Evolutionary conservation across 2,113 vertebrate species (phyloP).

Genomic region (Melanotaenia duboulayi): DNA sequence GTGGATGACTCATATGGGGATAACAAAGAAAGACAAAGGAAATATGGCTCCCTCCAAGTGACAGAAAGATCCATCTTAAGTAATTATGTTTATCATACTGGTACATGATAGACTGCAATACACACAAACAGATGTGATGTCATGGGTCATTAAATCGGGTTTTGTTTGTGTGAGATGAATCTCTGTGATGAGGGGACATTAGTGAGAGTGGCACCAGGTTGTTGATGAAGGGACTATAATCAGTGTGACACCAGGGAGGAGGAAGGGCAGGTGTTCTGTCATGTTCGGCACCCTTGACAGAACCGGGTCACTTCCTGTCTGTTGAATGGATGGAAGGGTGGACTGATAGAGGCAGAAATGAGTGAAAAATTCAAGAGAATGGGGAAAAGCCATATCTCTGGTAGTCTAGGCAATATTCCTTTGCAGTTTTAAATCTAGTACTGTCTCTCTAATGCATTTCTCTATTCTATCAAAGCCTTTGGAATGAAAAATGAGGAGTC

Average conservation of each 20-base stretch:
- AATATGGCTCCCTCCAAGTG: slow-evolving; percentile 17
- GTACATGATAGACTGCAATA: slow-evolving; percentile 34
- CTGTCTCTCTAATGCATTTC: slow-evolving; percentile 15
- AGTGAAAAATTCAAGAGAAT: not conserved
- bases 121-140: slow-evolving; percentile 74
- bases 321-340: slow-evolving; percentile 4
- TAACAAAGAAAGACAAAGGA: slow-evolving; percentile 54
- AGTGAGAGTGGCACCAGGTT: slow-evolving; percentile 55
- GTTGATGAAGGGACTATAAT: slow-evolving; percentile 69
- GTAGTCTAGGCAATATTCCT: slow-evolving; percentile 1
- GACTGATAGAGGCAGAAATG: slow-evolving; percentile 29
- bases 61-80: slow-evolving; percentile 56
- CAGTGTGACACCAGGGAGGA: slow-evolving; percentile 59
- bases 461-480: slow-evolving; percentile 46
- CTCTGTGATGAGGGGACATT: slow-evolving; percentile 61
- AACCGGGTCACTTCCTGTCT: slow-evolving; percentile 67
- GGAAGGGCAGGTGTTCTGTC: slow-evolving; percentile 67
- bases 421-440: slow-evolving; percentile 24
- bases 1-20: slow-evolving; percentile 18
- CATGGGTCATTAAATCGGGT: slow-evolving; percentile 71
- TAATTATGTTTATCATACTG: slow-evolving; percentile 52
- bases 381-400: slow-evolving; percentile 1
- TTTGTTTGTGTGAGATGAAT: slow-evolving; percentile 61
- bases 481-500: slow-evolving; percentile 64
- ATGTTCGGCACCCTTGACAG: slow-evolving; percentile 60